Base-by-base conservation (phyloP, 2,888 invertebrate species). In the Apamea crenata region DNA sequence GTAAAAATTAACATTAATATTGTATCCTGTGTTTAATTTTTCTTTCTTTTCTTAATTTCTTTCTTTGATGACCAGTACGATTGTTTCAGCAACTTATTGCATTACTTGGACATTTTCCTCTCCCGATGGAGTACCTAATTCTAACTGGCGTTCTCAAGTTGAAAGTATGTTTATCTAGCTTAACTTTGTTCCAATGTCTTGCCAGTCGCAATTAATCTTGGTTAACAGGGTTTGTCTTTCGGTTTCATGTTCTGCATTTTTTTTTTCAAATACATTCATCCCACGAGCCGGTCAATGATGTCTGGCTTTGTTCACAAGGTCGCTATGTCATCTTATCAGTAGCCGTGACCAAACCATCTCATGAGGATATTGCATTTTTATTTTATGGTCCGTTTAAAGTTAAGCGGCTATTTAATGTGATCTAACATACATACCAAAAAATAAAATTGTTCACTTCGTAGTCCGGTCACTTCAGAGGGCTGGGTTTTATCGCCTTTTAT, bases 81-180 rank as follows among this genome's bases (percentile, higher is more conserved):
- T 56, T 16, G 59, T 65, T 16, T 25, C 21, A 56, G 32, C 21
- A 59, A 61, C 4, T 25, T 59, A n/a, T 56, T 61, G 50, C 21
- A 21, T 16, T 36, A 25, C 18, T n/a, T 59, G n/a, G 70, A 56
- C 68, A 21, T 67, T 56, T 36, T 53, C 40, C 18, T 76, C 36
- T 70, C 61, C 47, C 66, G 21, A 50, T 66, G 70, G 47, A 74
- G 53, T 53, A n/a, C n/a, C n/a, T n/a, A 50, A 65, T 80, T 70
- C 25, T 47, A 61, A 47, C 56, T 32, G 53, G 69, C 40, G 7
- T 44, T 53, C 18, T 68, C 32, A 65, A 75, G 65, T 66, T 70
- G 50, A 56, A 83, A 73, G 81, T 59, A 63, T 66, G 74, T 90
- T 90, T 91, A 87, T 88, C 80, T 87, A 88, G 61, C 36, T 69